Conservation (phyloP, 1,140 invertebrate genomes). For the Orius laevigatus region DNA sequence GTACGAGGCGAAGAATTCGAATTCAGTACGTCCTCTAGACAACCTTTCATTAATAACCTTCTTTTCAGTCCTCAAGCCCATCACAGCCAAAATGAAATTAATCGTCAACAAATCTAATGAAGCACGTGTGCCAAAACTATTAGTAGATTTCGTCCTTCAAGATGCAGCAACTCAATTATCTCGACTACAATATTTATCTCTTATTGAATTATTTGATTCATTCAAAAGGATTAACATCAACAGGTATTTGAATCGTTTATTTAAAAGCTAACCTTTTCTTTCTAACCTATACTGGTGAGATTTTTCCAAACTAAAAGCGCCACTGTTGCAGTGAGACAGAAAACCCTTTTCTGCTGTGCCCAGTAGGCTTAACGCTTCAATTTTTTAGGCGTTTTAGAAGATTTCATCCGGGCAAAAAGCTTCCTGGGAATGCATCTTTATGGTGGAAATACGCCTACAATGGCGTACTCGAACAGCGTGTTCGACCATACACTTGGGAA, state of each 20-base stretch:
- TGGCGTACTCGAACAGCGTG: constrained; percentile 50
- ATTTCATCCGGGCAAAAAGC: constrained; percentile 29
- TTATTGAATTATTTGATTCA: constrained; percentile 45
- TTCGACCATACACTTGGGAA: constrained; percentile 56
- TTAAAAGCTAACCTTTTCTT: background rate
- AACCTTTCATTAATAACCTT: constrained; percentile 15
- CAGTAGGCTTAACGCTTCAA: constrained; percentile 4
- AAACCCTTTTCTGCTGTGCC: background rate
- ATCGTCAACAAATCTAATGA: constrained; percentile 57
- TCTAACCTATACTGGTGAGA: background rate
- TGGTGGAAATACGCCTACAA: constrained; percentile 71
- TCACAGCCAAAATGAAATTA: constrained; percentile 63
- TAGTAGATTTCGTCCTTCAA: constrained; percentile 58
- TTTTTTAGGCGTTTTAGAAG: constrained; percentile 35
- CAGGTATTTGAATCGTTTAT: constrained; percentile 34
- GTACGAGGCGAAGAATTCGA: constrained; percentile 56
- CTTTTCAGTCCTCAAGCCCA: constrained; percentile 47
- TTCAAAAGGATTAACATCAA: constrained; percentile 50
- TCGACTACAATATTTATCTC: constrained; percentile 52
- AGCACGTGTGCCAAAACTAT: constrained; percentile 48
- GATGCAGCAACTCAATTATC: constrained; percentile 59
- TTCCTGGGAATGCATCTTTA: constrained; percentile 27
- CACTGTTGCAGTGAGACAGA: too few species aligned
- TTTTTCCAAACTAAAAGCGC: too few species aligned
- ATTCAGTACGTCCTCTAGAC: constrained; percentile 54